Evolutionary conservation across 2,113 vertebrate genomes (phyloP).

Genomic region (Paramisgurnus dabryanus): DNA sequence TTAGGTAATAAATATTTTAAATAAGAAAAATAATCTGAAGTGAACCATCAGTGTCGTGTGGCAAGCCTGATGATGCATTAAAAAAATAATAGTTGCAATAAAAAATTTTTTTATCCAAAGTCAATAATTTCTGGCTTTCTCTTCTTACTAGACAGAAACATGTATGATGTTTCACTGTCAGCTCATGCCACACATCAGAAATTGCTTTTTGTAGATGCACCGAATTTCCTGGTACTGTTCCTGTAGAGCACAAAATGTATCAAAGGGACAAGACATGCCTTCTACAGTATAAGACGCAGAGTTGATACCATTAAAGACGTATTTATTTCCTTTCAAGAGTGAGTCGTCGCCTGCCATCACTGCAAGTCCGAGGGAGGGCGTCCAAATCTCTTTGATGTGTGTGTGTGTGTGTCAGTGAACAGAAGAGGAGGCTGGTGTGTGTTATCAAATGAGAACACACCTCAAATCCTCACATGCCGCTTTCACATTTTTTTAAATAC

Average conservation of each 20-base stretch:
- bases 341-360: neutral
- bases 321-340: constrained; percentile 5
- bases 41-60: too few species aligned
- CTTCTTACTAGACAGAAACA: neutral
- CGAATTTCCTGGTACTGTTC: neutral
- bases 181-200: neutral
- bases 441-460: neutral
- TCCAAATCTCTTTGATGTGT: constrained; percentile 44
- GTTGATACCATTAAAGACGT: neutral
- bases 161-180: neutral
- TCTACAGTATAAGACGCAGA: neutral
- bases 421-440: too few species aligned
- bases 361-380: neutral
- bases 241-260: neutral
- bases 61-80: too few species aligned
- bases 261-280: neutral
- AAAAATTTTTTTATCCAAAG: too few species aligned
- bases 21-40: too few species aligned
- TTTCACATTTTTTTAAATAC: neutral
- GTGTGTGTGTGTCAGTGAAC: constrained; percentile 10
- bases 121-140: too few species aligned
- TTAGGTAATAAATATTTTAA: too few species aligned
- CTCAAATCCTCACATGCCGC: neutral
- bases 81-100: too few species aligned
- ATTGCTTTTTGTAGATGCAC: neutral